Conservation (phyloP, 2,888 invertebrate genomes). For the Pollenia labialis region DNA sequence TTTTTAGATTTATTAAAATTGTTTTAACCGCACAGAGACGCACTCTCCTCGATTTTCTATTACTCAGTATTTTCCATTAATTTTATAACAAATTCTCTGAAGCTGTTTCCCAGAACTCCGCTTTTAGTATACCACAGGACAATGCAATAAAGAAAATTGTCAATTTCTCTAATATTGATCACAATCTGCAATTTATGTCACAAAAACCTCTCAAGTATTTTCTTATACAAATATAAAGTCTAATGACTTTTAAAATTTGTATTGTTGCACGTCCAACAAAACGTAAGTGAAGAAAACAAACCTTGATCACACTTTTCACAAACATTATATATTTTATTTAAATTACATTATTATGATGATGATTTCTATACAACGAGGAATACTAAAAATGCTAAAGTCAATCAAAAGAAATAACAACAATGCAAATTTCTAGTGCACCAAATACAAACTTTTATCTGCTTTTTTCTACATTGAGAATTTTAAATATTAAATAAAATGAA, state of each 20-base stretch:
- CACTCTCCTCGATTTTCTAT: too few relatives aligned
- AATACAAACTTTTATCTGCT: conserved; percentile 35
- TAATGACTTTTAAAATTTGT: conserved; percentile 10
- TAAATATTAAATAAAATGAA: conserved; percentile 58
- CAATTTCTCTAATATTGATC: too few relatives aligned
- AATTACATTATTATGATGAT: conserved; percentile 36
- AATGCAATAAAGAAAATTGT: too few relatives aligned
- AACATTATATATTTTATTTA: conserved; percentile 21
- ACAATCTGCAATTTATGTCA: too few relatives aligned
- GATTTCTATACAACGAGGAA: conserved; percentile 37
- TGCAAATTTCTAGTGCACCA: background rate
- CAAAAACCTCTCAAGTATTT: too few relatives aligned
- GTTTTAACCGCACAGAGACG: too few relatives aligned
- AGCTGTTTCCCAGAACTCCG: too few relatives aligned
- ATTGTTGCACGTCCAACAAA: background rate
- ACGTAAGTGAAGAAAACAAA: background rate
- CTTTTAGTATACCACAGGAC: too few relatives aligned
- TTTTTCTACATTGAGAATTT: conserved; percentile 30
- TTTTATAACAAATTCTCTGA: too few relatives aligned
- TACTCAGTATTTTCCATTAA: too few relatives aligned
- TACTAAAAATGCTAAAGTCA: conserved; percentile 42
- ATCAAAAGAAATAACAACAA: conserved; percentile 38
- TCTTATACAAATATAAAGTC: background rate
- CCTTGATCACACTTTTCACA: conserved; percentile 11
- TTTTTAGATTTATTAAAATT: too few relatives aligned